Evolutionary conservation across 1,140 invertebrate genomes (phyloP).

Genomic region (Trinorchestia longiramus): DNA sequence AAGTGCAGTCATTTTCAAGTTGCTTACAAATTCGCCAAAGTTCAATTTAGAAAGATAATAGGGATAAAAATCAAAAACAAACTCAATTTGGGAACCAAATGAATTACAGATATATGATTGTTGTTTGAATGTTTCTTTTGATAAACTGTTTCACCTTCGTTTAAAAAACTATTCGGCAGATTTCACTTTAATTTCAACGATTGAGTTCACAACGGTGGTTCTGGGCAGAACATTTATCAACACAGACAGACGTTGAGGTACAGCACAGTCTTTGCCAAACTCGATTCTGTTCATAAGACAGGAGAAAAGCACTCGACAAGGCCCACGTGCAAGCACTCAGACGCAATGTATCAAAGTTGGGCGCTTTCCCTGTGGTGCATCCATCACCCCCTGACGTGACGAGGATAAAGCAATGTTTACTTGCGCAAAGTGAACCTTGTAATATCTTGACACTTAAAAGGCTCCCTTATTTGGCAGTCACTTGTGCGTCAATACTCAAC

Average conservation of each 20-base stretch:
- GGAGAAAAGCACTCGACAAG: background rate
- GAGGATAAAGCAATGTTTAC: constrained; percentile 49
- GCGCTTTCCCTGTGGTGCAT: background rate
- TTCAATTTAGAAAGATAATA: background rate
- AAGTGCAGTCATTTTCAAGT: background rate
- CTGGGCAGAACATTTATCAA: background rate
- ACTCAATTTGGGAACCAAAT: too few species aligned
- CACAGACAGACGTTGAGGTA: background rate
- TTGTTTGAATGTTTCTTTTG: too few species aligned
- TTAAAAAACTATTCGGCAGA: background rate
- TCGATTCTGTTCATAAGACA: background rate
- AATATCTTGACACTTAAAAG: constrained; percentile 32
- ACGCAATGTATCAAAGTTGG: background rate
- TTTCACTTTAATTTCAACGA: background rate
- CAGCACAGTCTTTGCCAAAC: background rate
- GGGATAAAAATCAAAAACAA: too few species aligned
- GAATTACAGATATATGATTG: too few species aligned
- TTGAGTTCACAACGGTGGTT: background rate
- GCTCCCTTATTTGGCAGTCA: background rate
- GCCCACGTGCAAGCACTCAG: background rate
- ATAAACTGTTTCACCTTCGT: too few species aligned
- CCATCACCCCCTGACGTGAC: background rate
- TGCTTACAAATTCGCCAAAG: background rate
- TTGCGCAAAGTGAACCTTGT: background rate
- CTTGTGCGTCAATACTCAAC: background rate